Conservation (phyloP, 92 coral and sea anemone species). For the Paramuricea clavata region DNA sequence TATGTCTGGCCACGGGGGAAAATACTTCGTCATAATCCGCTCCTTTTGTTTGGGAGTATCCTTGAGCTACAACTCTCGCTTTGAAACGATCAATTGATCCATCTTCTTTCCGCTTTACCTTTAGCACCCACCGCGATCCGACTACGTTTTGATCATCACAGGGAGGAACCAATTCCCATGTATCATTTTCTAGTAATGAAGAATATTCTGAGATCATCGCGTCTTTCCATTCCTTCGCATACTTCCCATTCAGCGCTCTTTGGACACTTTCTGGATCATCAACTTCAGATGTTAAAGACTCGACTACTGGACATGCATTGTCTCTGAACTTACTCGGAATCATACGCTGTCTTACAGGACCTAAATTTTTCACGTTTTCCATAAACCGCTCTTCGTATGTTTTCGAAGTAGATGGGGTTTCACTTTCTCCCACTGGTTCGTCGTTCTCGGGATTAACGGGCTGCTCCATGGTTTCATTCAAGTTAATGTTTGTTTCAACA, state of each 20-base stretch:
- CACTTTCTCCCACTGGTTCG: neutral
- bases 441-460: neutral
- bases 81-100: constrained; percentile 64
- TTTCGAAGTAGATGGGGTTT: neutral
- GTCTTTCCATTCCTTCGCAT: neutral
- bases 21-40: neutral
- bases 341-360: neutral
- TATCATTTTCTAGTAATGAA: constrained; percentile 60
- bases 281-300: neutral
- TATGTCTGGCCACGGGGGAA: constrained; percentile 3
- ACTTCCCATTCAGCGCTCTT: neutral
- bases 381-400: neutral
- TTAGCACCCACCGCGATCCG: constrained; percentile 70
- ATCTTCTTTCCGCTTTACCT: constrained; percentile 63
- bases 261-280: neutral
- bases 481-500: too few relatives aligned
- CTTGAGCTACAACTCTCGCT: neutral
- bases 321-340: neutral
- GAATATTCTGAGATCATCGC: constrained; percentile 55
- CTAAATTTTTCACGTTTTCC: neutral
- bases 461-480: too few relatives aligned
- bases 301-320: neutral
- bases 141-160: constrained; percentile 55
- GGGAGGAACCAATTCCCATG: constrained; percentile 74
- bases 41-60: neutral